Percentiles rank a stretch among this genome's conserved stretches.
Conservation (phyloP, 2,113 vertebrate species). For the Myotis brandtii region DNA sequence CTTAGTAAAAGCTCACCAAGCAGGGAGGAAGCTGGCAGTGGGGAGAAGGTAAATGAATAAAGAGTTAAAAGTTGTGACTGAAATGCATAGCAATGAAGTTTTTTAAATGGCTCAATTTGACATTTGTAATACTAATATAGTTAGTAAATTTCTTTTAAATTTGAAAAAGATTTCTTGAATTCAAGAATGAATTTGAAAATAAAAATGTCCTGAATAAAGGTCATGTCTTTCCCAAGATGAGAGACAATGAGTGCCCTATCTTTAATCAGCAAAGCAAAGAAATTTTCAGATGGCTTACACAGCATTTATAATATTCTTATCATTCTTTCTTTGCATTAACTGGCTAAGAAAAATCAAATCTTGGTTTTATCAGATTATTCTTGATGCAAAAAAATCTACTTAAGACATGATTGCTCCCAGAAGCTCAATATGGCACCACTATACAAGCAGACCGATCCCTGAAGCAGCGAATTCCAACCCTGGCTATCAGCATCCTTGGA, state of each 20-base stretch:
- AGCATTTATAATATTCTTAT: constrained; percentile 48
- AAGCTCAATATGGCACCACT: constrained; percentile 4
- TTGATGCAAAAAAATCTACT: constrained; percentile 28
- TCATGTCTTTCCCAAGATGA: neutral
- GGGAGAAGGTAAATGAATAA: neutral
- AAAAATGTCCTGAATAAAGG: constrained; percentile 16
- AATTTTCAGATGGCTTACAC: constrained; percentile 36
- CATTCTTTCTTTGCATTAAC: constrained; percentile 46
- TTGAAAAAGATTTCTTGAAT: constrained; percentile 38
- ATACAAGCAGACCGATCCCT: constrained; percentile 1
- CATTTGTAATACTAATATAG: neutral
- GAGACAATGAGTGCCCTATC: neutral
- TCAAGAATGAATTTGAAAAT: constrained; percentile 37
- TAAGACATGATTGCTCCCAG: neutral
- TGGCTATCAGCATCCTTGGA: neutral
- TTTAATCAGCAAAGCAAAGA: constrained; percentile 17
- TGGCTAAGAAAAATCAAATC: constrained; percentile 18
- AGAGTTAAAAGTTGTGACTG: neutral
- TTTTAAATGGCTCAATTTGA: constrained; percentile 1
- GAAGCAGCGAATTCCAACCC: neutral
- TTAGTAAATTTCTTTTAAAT: constrained; percentile 27
- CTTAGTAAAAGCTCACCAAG: neutral
- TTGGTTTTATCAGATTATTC: constrained; percentile 44
- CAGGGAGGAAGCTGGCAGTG: neutral
- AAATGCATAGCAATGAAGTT: constrained; percentile 25